Evolutionary conservation across 2,797 vertebrate species (phyloP).

Genomic region (Cirrhinus molitorella): DNA sequence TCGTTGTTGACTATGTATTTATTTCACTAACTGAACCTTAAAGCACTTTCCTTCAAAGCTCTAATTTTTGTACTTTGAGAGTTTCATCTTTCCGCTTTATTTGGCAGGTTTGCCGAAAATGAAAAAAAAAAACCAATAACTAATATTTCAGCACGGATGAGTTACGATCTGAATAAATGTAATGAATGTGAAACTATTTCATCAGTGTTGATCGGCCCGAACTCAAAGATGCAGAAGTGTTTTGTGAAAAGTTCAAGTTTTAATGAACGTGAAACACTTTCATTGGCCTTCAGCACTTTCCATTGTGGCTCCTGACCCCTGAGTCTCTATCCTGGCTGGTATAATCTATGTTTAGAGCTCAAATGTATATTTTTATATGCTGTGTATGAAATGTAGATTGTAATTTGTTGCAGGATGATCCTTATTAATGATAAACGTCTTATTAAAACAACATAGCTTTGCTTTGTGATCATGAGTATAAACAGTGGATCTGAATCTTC

Average conservation of each 20-base stretch:
- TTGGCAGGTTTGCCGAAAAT: background rate
- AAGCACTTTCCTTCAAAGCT: conserved; percentile 45
- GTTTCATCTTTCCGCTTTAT: background rate
- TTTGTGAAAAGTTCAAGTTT: background rate
- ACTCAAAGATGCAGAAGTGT: background rate
- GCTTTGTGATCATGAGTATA: conserved; percentile 19
- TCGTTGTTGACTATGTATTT: conserved; percentile 30
- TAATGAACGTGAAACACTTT: background rate
- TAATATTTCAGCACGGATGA: background rate
- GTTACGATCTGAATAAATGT: background rate
- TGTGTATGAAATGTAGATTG: conserved; percentile 44
- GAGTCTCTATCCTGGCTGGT: background rate
- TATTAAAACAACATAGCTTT: conserved; percentile 25
- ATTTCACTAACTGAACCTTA: conserved; percentile 43
- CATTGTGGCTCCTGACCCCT: background rate
- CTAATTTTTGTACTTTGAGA: background rate
- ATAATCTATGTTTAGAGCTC: conserved; percentile 38
- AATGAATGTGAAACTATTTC: background rate
- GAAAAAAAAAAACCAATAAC: background rate
- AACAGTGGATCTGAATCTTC: background rate
- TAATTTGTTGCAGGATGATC: conserved; percentile 27
- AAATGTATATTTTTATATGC: conserved; percentile 60
- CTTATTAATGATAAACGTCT: conserved; percentile 27
- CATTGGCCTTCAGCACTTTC: background rate
- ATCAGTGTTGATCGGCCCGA: conserved; percentile 1